Conservation (phyloP, 53 echinoderm and acorn worm genomes). For the Mesocentrotus franciscanus region DNA sequence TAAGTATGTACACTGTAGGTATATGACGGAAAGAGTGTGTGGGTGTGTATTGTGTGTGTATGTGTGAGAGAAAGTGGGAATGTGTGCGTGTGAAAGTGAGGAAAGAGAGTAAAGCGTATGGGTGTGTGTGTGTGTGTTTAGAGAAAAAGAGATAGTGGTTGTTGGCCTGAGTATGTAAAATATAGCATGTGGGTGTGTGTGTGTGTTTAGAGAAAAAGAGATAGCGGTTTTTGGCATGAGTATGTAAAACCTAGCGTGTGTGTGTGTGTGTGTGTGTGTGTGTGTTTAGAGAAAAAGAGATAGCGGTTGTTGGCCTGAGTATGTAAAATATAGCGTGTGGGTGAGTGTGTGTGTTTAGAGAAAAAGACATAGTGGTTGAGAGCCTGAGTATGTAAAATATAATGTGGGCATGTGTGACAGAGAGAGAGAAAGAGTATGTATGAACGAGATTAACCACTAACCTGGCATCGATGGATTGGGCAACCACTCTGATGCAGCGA, state of each 20-base stretch:
- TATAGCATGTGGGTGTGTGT: background rate
- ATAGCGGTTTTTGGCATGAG: too few relatives aligned
- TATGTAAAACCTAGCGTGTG: too few relatives aligned
- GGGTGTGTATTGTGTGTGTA: background rate
- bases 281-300: background rate
- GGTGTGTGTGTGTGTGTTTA: background rate
- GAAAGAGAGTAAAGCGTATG: background rate
- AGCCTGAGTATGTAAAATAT: too few relatives aligned
- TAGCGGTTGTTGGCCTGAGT: too few relatives aligned
- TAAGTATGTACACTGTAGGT: too few relatives aligned
- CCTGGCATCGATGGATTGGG: conserved; percentile 96
- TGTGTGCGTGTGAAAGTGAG: background rate
- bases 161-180: too few relatives aligned
- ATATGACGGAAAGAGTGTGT: background rate
- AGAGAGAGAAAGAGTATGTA: too few relatives aligned
- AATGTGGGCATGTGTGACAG: background rate
- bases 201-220: background rate
- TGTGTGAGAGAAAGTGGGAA: background rate
- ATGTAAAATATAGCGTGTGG: too few relatives aligned
- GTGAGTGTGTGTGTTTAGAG: too few relatives aligned
- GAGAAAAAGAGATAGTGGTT: too few relatives aligned
- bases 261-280: background rate
- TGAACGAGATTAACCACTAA: conserved; percentile 53
- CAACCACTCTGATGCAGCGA: conserved; percentile 86
- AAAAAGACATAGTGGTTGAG: too few relatives aligned